These are phyloP conservation scores for Emydocephalus ijimae DNA, from an alignment of 2,113 vertebrate species.

Conservation along the genomic window DNA sequence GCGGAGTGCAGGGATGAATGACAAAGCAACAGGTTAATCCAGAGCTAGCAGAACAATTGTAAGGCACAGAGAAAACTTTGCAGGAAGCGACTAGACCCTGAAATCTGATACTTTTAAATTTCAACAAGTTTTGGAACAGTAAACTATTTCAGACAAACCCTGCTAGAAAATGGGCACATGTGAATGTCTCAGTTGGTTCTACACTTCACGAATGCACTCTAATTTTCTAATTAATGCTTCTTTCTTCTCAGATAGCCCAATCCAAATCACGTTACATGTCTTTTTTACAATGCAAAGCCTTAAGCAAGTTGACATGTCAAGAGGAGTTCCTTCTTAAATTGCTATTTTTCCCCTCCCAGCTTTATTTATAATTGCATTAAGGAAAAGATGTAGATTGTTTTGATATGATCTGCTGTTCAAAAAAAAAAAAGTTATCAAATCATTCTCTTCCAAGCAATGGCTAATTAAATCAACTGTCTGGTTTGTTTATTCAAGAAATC, in stretches of 20 bases:
- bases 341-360: accelerated
- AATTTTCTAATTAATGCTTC: not conserved
- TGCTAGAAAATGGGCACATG: not conserved
- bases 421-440: not conserved
- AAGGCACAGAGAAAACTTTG: not conserved
- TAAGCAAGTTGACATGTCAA: not conserved
- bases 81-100: not conserved
- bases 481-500: constrained; percentile 22
- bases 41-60: not conserved
- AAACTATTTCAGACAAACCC: not conserved
- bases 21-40: not conserved
- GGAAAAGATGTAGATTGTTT: constrained; percentile 2
- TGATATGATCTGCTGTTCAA: not conserved
- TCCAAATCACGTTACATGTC: not conserved
- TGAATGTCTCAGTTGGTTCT: not conserved
- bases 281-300: not conserved
- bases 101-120: not conserved
- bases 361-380: not conserved
- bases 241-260: not conserved
- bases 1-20: not conserved
- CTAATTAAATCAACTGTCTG: not conserved
- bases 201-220: not conserved
- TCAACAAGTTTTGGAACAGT: not conserved
- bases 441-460: constrained; percentile 10
- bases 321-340: not conserved